Base-by-base conservation (phyloP, 2,113 vertebrate genomes). In the Campylomormyrus numenius region DNA sequence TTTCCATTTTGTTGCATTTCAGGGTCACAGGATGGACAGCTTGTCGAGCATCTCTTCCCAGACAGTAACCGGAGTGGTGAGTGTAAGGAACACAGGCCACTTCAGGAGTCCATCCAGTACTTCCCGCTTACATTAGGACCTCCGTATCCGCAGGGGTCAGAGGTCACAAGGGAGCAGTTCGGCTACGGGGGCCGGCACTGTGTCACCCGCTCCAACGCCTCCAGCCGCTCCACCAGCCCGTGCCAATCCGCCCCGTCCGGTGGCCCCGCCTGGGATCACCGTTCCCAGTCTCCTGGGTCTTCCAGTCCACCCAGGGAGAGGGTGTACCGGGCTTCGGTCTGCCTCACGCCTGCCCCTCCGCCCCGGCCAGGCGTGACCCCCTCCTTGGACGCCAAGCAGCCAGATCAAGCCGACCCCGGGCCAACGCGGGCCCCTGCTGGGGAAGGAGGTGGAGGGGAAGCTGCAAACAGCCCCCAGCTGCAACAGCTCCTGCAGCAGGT, bases 401-500 rank as follows among this genome's bases (percentile, higher is more conserved):
- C 50, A 11, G 90, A 90, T 85, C 93, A 92, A 53, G 85, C 90
- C 2, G 62, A 95, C 45, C 58, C 88, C 0, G 0, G 89, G 70
- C 88, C 93, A 49, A 91, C 90, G 0, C 50, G 88, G 88, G 10
- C 56, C 86, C 3, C 17, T 0, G 5, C 53, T 8, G 95, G 95
- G 90, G 31, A 4, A 27, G 90, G 85, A 88, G 88, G 86, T 58
- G 92, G 83, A 95, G 58, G 92, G 92, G 93, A 0, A 91, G 93
- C 70, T 70, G 96, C 62, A 31, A 31, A 97, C 35, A 95, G 96
- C 56, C 95, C 95, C 80, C 96, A 97, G 85, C 93, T 99, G 88
- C 97, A 98, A 70, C 96, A 97, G 94, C 96, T 99, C 89, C 97
- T 99, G 88, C 95, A 95, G 88, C 97, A 99, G 97, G 98, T 98